Evolutionary conservation across 2,113 vertebrate genomes (phyloP).

Genomic region (Pheucticus melanocephalus): DNA sequence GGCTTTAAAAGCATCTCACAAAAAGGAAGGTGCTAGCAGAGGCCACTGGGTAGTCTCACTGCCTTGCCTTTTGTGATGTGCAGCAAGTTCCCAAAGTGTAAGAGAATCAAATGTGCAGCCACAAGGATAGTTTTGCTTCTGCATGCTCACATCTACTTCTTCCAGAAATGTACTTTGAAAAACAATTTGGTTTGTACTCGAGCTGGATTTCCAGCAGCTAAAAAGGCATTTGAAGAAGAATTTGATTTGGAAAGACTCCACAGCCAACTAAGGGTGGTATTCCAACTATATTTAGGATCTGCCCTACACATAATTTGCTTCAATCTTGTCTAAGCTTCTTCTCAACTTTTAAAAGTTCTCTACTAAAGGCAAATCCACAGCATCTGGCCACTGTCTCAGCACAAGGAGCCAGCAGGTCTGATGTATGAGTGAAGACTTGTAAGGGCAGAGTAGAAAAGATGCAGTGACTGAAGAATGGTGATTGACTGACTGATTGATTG

Average conservation of each 20-base stretch:
- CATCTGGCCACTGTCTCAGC: background rate
- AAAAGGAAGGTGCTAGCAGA: background rate
- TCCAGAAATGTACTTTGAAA: background rate
- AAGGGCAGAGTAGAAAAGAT: background rate
- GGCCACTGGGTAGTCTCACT: background rate
- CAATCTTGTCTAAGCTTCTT: background rate
- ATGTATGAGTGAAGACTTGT: background rate
- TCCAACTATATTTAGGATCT: background rate
- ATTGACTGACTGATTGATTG: background rate
- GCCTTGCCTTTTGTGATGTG: background rate
- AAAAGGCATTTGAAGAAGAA: background rate
- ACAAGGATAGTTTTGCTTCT: background rate
- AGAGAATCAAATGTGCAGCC: background rate
- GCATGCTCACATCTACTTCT: background rate
- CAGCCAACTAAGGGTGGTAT: background rate
- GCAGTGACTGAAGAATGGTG: accelerated
- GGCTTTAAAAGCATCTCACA: background rate
- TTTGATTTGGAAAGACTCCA: background rate
- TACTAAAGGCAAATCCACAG: background rate
- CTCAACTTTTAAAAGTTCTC: background rate
- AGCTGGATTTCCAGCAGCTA: background rate
- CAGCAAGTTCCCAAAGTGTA: background rate
- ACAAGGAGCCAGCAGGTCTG: background rate
- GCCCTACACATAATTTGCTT: background rate
- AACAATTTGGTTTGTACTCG: background rate